Evolutionary conservation across 2,888 invertebrate genomes (phyloP).

Genomic region (Strigamia maritima): DNA sequence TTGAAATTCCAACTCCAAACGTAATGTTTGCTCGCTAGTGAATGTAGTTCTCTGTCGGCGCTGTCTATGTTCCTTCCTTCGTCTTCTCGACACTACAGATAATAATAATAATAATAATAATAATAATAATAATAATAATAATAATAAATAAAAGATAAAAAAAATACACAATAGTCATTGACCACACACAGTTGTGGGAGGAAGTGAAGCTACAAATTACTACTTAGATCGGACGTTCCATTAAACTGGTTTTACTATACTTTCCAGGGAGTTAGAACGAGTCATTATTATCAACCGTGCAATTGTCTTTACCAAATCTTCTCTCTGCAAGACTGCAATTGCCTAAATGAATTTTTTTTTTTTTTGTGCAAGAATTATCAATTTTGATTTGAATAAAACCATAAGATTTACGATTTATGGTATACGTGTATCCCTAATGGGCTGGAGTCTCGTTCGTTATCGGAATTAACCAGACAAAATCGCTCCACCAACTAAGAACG

Average conservation of each 20-base stretch:
- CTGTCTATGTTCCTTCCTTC: slow-evolving; percentile 81
- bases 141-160: too few species aligned
- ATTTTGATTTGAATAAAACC: too few species aligned
- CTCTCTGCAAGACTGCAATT: too few species aligned
- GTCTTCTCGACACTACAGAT: slow-evolving; percentile 71
- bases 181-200: background rate
- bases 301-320: background rate
- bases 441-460: too few species aligned
- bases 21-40: slow-evolving; percentile 85
- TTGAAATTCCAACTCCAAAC: slow-evolving; percentile 86
- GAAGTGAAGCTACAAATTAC: background rate
- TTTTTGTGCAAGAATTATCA: too few species aligned
- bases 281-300: too few species aligned
- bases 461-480: too few species aligned
- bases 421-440: too few species aligned
- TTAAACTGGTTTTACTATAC: background rate
- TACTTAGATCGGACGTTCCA: background rate
- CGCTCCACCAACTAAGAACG: too few species aligned
- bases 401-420: too few species aligned
- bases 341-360: too few species aligned
- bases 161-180: background rate
- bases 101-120: background rate
- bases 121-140: background rate
- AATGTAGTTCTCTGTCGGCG: slow-evolving; percentile 90
- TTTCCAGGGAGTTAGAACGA: background rate